Base-by-base conservation (phyloP, 2,797 vertebrate genomes). In the Anabas testudineus region DNA sequence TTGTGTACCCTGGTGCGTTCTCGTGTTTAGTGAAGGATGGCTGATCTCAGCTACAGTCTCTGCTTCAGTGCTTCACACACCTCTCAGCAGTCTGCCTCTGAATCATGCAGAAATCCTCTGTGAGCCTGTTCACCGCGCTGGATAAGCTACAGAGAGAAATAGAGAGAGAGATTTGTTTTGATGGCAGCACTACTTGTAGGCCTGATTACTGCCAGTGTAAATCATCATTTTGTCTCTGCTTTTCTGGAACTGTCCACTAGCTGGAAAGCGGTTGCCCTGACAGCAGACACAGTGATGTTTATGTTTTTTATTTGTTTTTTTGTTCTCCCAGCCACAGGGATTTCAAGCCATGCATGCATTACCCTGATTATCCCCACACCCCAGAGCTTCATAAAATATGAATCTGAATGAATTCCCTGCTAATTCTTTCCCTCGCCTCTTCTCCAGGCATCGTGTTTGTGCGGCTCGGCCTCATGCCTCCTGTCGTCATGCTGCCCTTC, bases 401-500 rank as follows among this genome's bases (percentile, higher is more conserved):
- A 68, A 55, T 72, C 57, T 34, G 42, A 21, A 21, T 45, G 21
- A 57, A 61, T 48, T 14, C 72, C 21, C 22, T 26, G 47, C 53
- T 76, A 41, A 76, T 72, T 61, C 30, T 67, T 60, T 57, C 14
- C 66, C 41, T 49, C 1, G 1, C 56, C 41, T 41, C 45, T 43
- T 60, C 52, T 74, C 9, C 84, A 98, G 97, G 96, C 91, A 0
- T 98, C 97, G 3, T 99, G 97, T 87, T 90, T 99, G 82, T 99
- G 97, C 0, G 96, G 97, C 78, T 96, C 96, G 0, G 96, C 96
- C 2, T 93, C 96, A 4, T 99, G 97, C 75, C 81, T 99, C 56
- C 91, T 99, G 69, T 98, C 96, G 0, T 86, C 91, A 88, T 99
- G 97, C 88, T 99, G 97, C 80, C 97, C 97, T 3, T 95, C 96